Evolutionary conservation across 2,113 vertebrate genomes (phyloP).

Genomic region (Equus quagga): DNA sequence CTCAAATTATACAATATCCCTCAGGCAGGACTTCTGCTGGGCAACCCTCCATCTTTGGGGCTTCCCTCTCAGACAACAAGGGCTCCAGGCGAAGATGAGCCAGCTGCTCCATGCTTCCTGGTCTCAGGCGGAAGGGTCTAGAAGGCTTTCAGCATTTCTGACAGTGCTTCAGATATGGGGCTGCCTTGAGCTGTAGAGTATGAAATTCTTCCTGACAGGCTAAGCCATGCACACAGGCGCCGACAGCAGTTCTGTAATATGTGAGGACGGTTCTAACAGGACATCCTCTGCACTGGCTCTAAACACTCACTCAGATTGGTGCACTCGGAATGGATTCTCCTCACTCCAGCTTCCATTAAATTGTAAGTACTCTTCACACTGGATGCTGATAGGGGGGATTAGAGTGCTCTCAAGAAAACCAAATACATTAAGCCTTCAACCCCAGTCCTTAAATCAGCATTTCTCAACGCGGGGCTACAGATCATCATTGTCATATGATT

Average conservation of each 20-base stretch:
- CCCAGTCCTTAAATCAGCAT: background rate
- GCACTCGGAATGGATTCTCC: background rate
- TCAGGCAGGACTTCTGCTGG: no score
- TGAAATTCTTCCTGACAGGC: background rate
- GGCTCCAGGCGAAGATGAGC: background rate
- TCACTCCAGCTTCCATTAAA: background rate
- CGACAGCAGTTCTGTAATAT: background rate
- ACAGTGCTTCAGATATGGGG: background rate
- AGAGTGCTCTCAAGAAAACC: background rate
- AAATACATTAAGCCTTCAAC: background rate
- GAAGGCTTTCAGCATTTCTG: background rate
- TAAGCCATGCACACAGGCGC: background rate
- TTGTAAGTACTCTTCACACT: background rate
- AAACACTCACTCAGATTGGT: background rate
- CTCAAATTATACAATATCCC: background rate
- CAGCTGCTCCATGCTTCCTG: no score
- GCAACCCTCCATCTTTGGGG: background rate
- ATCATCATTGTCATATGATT: background rate
- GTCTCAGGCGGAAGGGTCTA: background rate
- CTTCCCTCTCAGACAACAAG: background rate
- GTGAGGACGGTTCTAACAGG: background rate
- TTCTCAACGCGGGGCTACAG: background rate
- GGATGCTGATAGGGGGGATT: background rate
- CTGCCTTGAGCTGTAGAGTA: background rate
- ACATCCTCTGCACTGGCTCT: background rate